Base-by-base conservation (phyloP, 2,888 invertebrate genomes). In the Stegophylla sp. region DNA sequence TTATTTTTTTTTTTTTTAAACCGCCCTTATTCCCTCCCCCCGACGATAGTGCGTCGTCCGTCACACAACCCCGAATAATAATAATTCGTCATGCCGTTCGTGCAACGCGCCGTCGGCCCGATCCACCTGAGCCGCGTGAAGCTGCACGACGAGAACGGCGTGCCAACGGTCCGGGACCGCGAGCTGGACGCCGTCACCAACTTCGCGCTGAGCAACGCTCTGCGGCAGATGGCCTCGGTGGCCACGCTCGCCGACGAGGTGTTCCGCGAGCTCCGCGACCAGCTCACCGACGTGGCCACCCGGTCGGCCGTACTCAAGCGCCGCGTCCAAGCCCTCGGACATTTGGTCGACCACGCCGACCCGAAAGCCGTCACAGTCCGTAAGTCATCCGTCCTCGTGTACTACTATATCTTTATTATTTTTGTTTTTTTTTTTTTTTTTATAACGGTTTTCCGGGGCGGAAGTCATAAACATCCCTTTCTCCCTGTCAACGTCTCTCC, bases 331-430 rank as follows among this genome's bases (percentile, higher is more conserved):
- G 88, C 88, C 84, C 90, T 95, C 85, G 92, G 92, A 86, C 90
- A 90, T 84, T 89, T 90, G 85, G 92, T 94, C 85, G 89, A 89
- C 85, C 88, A 89, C 83, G 92, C 91, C 88, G 94, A 96, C 88
- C 95, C 96, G 83, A 95, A 94, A 89, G 92, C 92, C 88, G 93
- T 95, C 86, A 91, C 94, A 92, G 95, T 96, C 90, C 95, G 96
- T 96, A 89, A 96, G 96, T 96, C n/a, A n/a, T 76, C 83, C 76
- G 13, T 20, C 12, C 41, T 10, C 5, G 23, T 17, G 10, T n/a
- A 28, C 17, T 4, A n/a, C 63, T 28, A 26, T 26, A 26, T 28
- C 10, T 26, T 59, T 61, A n/a, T 53, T 53, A 7, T 53, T 15
- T 51, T 17, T n/a, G 20, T 51, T 4, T 53, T 4, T 17, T 1